A percentile compares a stretch with the other conserved stretches of the same genome.
These are phyloP conservation scores for Patella depressa DNA, from an alignment of 2,888 invertebrate genomes.

Conservation along the genomic window DNA sequence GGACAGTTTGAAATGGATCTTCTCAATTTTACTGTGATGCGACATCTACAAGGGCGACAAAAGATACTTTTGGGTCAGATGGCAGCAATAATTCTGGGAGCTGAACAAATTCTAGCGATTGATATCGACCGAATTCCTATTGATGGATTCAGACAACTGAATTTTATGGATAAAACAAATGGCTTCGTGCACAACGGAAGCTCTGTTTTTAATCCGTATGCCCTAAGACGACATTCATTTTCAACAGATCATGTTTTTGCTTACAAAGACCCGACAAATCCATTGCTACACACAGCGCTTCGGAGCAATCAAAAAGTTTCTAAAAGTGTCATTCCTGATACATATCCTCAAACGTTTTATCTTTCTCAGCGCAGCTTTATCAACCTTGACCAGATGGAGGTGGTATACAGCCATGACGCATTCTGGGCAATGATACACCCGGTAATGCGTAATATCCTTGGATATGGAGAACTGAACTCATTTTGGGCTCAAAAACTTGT, in stretches of 20 bases:
- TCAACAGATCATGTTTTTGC: background rate
- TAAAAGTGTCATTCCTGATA: background rate
- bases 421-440: constrained; percentile 11
- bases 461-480: background rate
- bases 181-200: constrained; percentile 2
- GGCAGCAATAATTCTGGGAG: background rate
- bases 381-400: background rate
- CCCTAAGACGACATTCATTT: background rate
- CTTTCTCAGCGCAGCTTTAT: background rate
- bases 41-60: background rate
- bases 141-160: background rate
- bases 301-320: background rate
- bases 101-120: background rate
- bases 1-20: constrained; percentile 5
- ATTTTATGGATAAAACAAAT: background rate
- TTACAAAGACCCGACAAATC: background rate
- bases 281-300: background rate
- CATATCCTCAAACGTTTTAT: background rate
- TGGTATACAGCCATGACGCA: background rate
- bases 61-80: constrained; percentile 2
- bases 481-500: background rate
- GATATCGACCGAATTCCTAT: background rate
- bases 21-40: background rate
- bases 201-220: background rate
- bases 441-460: background rate